phyloP scores from a whole-genome alignment of 2,113 vertebrate genomes.

The Tenebrosternarchus preto region DNA sequence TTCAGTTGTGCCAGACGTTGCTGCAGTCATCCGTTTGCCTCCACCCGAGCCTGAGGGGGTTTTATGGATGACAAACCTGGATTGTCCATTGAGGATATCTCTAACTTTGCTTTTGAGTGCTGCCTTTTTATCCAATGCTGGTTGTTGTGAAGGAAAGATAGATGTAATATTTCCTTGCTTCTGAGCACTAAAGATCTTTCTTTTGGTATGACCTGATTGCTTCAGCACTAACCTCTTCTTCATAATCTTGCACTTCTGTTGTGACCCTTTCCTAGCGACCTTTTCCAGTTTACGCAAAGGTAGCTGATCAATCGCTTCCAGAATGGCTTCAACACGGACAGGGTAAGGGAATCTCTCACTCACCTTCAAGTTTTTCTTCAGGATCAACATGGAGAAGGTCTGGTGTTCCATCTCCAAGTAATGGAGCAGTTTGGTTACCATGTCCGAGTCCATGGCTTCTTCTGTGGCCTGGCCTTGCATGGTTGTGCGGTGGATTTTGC shows the following conservation, averaged over 20 bases:
- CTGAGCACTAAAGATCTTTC: slow-evolving; percentile 59
- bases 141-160: slow-evolving; percentile 41
- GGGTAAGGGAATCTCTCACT: slow-evolving; percentile 78
- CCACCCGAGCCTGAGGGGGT: slow-evolving; percentile 14
- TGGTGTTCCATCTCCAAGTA: slow-evolving; percentile 73
- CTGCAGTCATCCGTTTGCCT: not conserved
- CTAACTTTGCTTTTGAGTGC: slow-evolving; percentile 70
- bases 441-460: slow-evolving; percentile 70
- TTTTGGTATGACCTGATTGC: slow-evolving; percentile 56
- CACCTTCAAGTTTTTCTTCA: slow-evolving; percentile 76
- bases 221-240: slow-evolving; percentile 69
- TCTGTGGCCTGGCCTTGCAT: slow-evolving; percentile 67
- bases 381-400: slow-evolving; percentile 74
- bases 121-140: slow-evolving; percentile 64
- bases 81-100: slow-evolving; percentile 73
- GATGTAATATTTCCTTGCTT: slow-evolving; percentile 59
- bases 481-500: slow-evolving; percentile 70
- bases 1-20: not conserved
- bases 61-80: slow-evolving; percentile 74
- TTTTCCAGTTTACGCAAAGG: slow-evolving; percentile 76
- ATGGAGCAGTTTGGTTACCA: slow-evolving; percentile 72
- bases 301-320: slow-evolving; percentile 78
- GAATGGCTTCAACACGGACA: slow-evolving; percentile 72
- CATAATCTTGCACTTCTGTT: slow-evolving; percentile 66
- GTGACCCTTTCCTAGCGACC: slow-evolving; percentile 69